These are phyloP conservation scores for Scatophagus argus DNA, from an alignment of 2,113 vertebrate genomes.

Conservation along the genomic window DNA sequence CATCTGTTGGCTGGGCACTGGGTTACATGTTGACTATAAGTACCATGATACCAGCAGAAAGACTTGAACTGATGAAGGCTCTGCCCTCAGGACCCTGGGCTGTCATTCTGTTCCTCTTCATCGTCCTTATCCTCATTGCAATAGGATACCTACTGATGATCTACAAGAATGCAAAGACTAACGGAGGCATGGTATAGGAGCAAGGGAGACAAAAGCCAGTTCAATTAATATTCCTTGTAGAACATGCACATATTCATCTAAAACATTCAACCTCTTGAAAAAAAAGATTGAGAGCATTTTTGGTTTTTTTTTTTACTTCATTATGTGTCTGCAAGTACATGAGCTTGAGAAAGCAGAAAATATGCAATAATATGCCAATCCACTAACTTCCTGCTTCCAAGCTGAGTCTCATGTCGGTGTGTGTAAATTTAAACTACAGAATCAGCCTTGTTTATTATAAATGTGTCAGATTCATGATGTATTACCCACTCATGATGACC, in stretches of 20 bases:
- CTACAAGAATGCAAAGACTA: constrained; percentile 19
- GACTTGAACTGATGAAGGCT: constrained; percentile 48
- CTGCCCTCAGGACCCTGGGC: constrained; percentile 77
- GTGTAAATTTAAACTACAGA: not conserved
- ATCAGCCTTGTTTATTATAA: not conserved
- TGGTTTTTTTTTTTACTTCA: not conserved
- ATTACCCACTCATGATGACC: not conserved
- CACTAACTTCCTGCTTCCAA: not conserved
- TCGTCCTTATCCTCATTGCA: constrained; percentile 47
- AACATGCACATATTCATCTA: not conserved
- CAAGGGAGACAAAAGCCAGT: not conserved
- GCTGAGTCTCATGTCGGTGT: not conserved
- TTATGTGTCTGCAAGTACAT: not conserved
- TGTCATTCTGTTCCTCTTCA: constrained; percentile 74
- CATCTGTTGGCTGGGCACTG: constrained; percentile 88
- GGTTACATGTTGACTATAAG: constrained; percentile 92
- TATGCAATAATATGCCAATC: not conserved
- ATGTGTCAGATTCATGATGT: not conserved
- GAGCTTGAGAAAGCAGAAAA: not conserved
- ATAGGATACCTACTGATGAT: constrained; percentile 41
- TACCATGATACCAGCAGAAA: constrained; percentile 82
- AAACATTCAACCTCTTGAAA: not conserved
- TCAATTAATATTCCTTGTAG: not conserved
- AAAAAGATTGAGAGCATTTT: not conserved
- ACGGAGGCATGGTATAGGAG: constrained; percentile 49